These are phyloP conservation scores for Nysson spinosus DNA, from an alignment of 2,888 invertebrate genomes.

Conservation along the genomic window DNA sequence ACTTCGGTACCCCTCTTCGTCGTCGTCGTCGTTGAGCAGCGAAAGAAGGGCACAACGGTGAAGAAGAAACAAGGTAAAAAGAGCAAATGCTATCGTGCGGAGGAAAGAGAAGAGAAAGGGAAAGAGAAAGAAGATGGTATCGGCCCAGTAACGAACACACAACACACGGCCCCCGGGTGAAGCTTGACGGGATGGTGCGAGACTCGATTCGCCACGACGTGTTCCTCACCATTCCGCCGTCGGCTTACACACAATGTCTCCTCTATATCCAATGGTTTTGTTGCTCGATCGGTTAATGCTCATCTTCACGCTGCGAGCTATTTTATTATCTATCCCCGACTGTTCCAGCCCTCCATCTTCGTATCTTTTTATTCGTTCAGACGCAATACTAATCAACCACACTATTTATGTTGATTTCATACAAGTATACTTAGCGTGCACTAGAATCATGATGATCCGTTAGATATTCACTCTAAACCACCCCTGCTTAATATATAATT, in stretches of 20 bases:
- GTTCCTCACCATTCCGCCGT: conserved; percentile 39
- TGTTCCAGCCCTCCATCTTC: conserved; percentile 8
- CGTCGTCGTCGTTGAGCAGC: conserved; percentile 20
- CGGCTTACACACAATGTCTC: conserved; percentile 53
- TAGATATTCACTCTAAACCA: too few species aligned
- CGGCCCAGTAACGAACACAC: conserved; percentile 58
- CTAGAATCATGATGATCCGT: too few species aligned
- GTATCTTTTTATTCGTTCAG: conserved; percentile 7
- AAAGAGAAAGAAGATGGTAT: conserved; percentile 49
- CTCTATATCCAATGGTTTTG: conserved; percentile 56
- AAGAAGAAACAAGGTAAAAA: conserved; percentile 25
- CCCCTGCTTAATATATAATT: too few species aligned
- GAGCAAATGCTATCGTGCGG: conserved; percentile 26
- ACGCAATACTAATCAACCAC: neutral
- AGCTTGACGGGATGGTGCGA: conserved; percentile 61
- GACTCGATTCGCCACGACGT: conserved; percentile 56
- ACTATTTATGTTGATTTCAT: neutral
- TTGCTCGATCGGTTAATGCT: conserved; percentile 25
- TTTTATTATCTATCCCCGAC: neutral
- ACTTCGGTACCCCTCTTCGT: conserved; percentile 23
- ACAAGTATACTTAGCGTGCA: too few species aligned
- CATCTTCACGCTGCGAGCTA: neutral
- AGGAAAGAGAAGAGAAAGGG: conserved; percentile 6
- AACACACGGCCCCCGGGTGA: conserved; percentile 53
- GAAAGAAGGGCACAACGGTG: conserved; percentile 34